Conservation (phyloP, 2,113 vertebrate species). For the Panthera leo region DNA sequence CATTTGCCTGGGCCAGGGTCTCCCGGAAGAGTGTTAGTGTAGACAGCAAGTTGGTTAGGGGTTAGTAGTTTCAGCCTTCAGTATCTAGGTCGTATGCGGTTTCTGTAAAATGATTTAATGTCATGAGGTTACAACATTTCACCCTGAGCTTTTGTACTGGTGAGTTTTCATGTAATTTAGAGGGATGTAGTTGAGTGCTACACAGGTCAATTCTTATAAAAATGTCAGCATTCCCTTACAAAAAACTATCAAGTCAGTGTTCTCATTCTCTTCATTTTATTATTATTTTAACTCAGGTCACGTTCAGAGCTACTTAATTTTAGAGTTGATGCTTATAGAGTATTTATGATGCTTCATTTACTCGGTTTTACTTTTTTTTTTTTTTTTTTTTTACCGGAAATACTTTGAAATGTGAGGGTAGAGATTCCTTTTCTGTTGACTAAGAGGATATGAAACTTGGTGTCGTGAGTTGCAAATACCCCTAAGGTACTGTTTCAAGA, state of each 20-base stretch:
- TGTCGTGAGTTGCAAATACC: not conserved
- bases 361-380: not conserved
- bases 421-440: not conserved
- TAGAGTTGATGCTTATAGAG: slow-evolving; percentile 2
- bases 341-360: slow-evolving; percentile 19
- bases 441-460: not conserved
- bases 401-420: not conserved
- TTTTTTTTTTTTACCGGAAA: not conserved
- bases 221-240: not conserved
- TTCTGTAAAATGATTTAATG: not conserved
- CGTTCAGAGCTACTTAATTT: not conserved
- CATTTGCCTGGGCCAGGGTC: not conserved
- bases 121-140: not conserved
- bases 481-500: not conserved
- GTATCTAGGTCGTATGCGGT: not conserved
- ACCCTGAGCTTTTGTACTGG: not conserved
- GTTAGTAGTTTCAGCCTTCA: not conserved
- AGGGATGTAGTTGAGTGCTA: not conserved
- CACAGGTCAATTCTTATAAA: not conserved
- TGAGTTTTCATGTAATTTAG: not conserved
- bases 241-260: not conserved
- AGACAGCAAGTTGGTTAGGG: not conserved
- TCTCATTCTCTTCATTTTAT: not conserved
- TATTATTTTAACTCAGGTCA: not conserved
- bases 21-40: not conserved